A percentile compares a stretch with the other conserved stretches of the same genome.
These are phyloP conservation scores for Tachina grossa DNA, from an alignment of 2,888 invertebrate species.

Conservation along the genomic window DNA sequence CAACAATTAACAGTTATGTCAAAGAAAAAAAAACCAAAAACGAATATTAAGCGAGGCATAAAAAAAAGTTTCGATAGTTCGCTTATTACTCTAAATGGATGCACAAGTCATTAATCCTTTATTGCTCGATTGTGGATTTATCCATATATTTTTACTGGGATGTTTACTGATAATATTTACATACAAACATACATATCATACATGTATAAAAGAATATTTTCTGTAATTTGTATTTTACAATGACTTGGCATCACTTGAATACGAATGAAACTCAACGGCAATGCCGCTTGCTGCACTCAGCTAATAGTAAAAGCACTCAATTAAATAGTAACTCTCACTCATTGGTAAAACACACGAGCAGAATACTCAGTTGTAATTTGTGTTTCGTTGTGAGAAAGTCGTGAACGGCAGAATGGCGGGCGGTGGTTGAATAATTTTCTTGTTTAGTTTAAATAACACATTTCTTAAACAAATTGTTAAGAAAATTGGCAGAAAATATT, in stretches of 20 bases:
- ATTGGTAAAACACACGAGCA: conserved; percentile 57
- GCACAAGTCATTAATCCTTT: too few species aligned
- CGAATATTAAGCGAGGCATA: too few species aligned
- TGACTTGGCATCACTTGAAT: conserved; percentile 34
- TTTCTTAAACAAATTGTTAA: conserved; percentile 57
- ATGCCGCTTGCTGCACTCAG: conserved; percentile 27
- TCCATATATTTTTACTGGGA: too few species aligned
- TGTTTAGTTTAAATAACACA: conserved; percentile 32
- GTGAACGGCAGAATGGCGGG: conserved; percentile 32
- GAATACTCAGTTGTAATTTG: conserved; percentile 65
- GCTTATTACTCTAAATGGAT: too few species aligned
- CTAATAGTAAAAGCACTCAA: conserved; percentile 48
- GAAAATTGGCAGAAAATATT: conserved; percentile 39
- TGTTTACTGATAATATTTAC: not conserved
- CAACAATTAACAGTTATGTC: too few species aligned
- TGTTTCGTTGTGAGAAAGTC: conserved; percentile 60
- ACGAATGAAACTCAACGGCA: conserved; percentile 16
- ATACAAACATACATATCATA: not conserved
- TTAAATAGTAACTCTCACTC: conserved; percentile 49
- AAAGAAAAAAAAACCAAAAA: too few species aligned
- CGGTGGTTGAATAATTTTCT: conserved; percentile 40
- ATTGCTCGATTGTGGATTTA: too few species aligned
- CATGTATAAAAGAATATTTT: not conserved
- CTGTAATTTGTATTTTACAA: not conserved
- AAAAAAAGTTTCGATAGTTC: too few species aligned